A percentile compares a stretch with the other conserved stretches of the same genome.
These are phyloP conservation scores for Porites evermanni DNA, from an alignment of 92 coral and sea anemone species.

Conservation along the genomic window DNA sequence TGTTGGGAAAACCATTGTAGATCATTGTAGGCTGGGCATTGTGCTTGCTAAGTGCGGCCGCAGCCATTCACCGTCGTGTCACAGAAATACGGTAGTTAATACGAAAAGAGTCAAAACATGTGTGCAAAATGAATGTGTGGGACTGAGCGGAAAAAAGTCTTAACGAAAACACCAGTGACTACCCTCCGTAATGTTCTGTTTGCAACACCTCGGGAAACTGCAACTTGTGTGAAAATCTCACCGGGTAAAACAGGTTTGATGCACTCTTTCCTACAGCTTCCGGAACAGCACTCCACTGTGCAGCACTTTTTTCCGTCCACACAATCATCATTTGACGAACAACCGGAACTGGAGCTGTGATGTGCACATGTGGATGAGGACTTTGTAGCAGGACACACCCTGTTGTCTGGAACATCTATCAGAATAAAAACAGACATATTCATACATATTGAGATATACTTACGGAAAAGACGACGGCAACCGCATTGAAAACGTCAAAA, in stretches of 20 bases:
- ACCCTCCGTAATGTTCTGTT: too few species aligned
- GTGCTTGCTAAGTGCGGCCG: too few species aligned
- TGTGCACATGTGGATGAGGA: slow-evolving; percentile 30
- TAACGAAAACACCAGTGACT: too few species aligned
- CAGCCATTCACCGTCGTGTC: too few species aligned
- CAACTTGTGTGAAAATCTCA: slow-evolving; percentile 1
- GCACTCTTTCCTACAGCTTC: slow-evolving; percentile 70
- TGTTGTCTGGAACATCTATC: slow-evolving; percentile 26
- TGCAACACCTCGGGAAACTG: too few species aligned
- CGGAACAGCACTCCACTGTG: slow-evolving; percentile 68
- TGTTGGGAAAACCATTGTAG: too few species aligned
- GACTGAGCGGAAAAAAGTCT: too few species aligned
- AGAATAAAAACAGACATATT: not conserved
- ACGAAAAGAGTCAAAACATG: too few species aligned
- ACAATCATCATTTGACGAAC: slow-evolving; percentile 69
- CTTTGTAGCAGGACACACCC: slow-evolving; percentile 62
- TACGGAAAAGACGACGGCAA: not conserved
- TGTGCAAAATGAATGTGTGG: too few species aligned
- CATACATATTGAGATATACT: not conserved
- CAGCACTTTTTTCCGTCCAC: slow-evolving; percentile 61
- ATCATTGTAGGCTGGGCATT: too few species aligned
- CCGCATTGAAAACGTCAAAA: not conserved
- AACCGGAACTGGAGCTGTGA: slow-evolving; percentile 2
- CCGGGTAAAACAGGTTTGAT: slow-evolving; percentile 64
- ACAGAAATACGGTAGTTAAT: too few species aligned